These are phyloP conservation scores for Burhinus oedicnemus DNA, from an alignment of 2,113 vertebrate species.

Conservation along the genomic window DNA sequence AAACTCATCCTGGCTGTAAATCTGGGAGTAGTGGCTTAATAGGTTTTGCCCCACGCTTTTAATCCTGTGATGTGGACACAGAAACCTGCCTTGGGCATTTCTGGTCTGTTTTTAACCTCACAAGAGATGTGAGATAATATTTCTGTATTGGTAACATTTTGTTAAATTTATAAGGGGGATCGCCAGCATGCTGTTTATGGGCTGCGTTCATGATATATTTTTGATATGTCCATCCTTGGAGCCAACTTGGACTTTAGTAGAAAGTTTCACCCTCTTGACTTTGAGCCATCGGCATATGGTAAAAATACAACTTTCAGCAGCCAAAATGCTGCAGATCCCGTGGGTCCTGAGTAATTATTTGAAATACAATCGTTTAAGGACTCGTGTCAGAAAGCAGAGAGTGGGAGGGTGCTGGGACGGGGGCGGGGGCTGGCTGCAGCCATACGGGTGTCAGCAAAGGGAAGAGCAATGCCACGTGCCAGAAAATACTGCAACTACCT, in stretches of 20 bases:
- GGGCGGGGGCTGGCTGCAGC: neutral
- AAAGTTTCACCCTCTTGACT: neutral
- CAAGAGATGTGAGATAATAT: neutral
- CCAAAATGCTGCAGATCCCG: neutral
- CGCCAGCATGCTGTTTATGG: neutral
- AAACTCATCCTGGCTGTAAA: neutral
- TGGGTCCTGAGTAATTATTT: neutral
- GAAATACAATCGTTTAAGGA: neutral
- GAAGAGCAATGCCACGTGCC: constrained; percentile 17
- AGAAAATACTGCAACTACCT: constrained; percentile 63
- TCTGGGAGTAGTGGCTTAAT: neutral
- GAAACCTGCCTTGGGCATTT: neutral
- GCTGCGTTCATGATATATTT: neutral
- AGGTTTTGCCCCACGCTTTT: neutral
- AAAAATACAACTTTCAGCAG: neutral
- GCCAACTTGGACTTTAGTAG: neutral
- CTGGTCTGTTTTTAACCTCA: neutral
- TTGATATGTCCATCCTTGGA: neutral
- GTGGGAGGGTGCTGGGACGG: neutral
- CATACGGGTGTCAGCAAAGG: neutral
- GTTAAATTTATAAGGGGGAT: neutral
- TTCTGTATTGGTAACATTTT: neutral
- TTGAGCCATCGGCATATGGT: accelerated
- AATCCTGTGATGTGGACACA: neutral
- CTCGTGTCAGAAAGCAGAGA: neutral